A percentile compares a stretch with the other conserved stretches of the same genome.
Evolutionary conservation across 1,140 invertebrate genomes (phyloP).

Genomic region (Bombus turneri): DNA sequence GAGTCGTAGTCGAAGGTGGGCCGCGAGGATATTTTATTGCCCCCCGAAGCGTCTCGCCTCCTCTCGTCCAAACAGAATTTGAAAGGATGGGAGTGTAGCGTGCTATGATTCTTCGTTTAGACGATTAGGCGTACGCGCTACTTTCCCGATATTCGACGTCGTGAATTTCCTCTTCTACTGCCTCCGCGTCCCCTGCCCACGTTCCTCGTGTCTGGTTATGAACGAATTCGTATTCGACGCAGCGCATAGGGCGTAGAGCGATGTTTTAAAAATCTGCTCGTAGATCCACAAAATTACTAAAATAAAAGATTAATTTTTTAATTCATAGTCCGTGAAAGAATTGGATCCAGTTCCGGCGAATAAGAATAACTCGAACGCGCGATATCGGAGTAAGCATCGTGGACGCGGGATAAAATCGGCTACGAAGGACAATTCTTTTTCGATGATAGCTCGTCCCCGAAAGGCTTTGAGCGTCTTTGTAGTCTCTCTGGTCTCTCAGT

Average conservation of each 20-base stretch:
- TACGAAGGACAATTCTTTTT: constrained; percentile 58
- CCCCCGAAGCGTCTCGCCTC: constrained; percentile 17
- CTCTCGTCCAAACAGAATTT: constrained; percentile 56
- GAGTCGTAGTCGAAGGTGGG: constrained; percentile 8
- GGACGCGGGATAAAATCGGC: constrained; percentile 24
- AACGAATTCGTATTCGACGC: too few relatives aligned
- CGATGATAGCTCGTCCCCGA: constrained; percentile 53
- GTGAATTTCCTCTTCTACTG: constrained; percentile 1
- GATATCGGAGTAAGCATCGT: not conserved
- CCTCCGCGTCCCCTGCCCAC: too few relatives aligned
- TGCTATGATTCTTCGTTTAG: constrained; percentile 67
- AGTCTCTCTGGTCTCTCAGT: not conserved
- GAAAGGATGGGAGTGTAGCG: constrained; percentile 57
- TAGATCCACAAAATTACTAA: too few relatives aligned
- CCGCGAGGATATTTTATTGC: constrained; percentile 60
- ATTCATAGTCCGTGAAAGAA: too few relatives aligned
- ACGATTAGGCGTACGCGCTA: constrained; percentile 55
- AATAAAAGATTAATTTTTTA: too few relatives aligned
- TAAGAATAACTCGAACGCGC: too few relatives aligned
- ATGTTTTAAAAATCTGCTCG: too few relatives aligned
- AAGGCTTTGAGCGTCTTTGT: constrained; percentile 55
- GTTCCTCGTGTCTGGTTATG: too few relatives aligned
- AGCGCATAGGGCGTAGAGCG: accelerated
- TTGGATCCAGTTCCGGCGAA: too few relatives aligned
- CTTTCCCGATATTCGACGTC: constrained; percentile 40